Evolutionary conservation across 2,888 invertebrate species (phyloP).

Genomic region (Aquatica leii): DNA sequence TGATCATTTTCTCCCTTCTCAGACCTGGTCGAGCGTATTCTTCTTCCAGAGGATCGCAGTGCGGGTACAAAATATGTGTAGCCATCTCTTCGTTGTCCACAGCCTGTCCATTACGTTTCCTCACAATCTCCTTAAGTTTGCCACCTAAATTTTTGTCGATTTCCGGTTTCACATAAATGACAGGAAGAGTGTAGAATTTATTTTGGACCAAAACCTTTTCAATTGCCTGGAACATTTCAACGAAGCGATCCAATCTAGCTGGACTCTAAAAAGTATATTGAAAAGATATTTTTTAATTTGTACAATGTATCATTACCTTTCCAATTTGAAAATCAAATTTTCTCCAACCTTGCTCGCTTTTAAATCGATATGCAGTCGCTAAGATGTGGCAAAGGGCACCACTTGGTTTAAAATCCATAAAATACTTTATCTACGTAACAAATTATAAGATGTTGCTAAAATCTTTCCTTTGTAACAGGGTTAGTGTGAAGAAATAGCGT

Average conservation of each 20-base stretch:
- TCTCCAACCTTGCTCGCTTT: conserved; percentile 95
- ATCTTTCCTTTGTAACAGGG: neutral
- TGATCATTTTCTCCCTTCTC: conserved; percentile 79
- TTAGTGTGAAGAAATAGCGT: conserved; percentile 2
- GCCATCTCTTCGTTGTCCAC: conserved; percentile 87
- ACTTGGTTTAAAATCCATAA: conserved; percentile 94
- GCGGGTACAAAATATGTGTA: conserved; percentile 90
- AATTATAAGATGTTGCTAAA: conserved; percentile 61
- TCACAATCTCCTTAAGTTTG: conserved; percentile 88
- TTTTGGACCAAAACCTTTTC: conserved; percentile 85
- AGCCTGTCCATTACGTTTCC: conserved; percentile 81
- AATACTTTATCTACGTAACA: conserved; percentile 68
- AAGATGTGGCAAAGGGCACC: conserved; percentile 94
- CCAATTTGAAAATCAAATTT: conserved; percentile 91
- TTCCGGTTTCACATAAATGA: conserved; percentile 82
- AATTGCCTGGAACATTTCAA: conserved; percentile 92
- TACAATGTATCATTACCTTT: conserved; percentile 65
- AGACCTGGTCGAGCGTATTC: conserved; percentile 85
- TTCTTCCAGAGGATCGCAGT: conserved; percentile 85
- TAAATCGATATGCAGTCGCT: conserved; percentile 93
- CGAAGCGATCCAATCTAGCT: conserved; percentile 88
- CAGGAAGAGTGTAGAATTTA: conserved; percentile 81
- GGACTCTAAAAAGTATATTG: conserved; percentile 73
- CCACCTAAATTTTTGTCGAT: conserved; percentile 82
- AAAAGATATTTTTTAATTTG: too few species aligned